Conservation (phyloP, 2,888 invertebrate genomes). For the Drosophila fulvimacula region DNA sequence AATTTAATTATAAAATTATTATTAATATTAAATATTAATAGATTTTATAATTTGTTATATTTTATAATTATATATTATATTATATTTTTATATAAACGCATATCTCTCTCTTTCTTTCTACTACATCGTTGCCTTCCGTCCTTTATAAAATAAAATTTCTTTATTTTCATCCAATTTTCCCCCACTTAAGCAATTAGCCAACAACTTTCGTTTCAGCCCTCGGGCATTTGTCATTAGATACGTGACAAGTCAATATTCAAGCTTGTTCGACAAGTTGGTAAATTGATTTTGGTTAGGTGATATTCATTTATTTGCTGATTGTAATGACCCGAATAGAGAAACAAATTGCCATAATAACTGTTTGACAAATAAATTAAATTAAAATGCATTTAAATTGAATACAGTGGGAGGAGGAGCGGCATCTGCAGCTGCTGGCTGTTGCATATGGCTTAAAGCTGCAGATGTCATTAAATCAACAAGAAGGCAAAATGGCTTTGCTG, state of each 20-base stretch:
- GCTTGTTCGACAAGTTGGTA: constrained; percentile 10
- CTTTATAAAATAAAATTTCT: not conserved
- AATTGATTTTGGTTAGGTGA: constrained; percentile 26
- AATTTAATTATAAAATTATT: too few relatives aligned
- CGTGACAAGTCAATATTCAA: constrained; percentile 20
- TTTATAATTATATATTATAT: too few relatives aligned
- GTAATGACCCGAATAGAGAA: constrained; percentile 28
- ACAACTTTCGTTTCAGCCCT: not conserved
- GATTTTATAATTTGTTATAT: too few relatives aligned
- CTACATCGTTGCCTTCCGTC: too few relatives aligned
- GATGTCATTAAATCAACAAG: constrained; percentile 62
- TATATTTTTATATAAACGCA: too few relatives aligned
- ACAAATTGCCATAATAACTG: constrained; percentile 48
- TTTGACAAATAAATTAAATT: constrained; percentile 59
- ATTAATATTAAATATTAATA: too few relatives aligned
- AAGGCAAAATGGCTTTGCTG: constrained; percentile 51
- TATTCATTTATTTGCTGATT: constrained; percentile 27
- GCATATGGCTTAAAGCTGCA: constrained; percentile 21
- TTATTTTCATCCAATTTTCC: fast-evolving
- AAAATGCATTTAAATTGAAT: constrained; percentile 46
- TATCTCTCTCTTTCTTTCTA: too few relatives aligned
- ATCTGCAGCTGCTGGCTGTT: not conserved
- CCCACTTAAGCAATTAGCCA: too few relatives aligned
- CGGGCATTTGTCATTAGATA: not conserved
- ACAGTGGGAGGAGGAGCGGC: constrained; percentile 4